Conservation (phyloP, 2,113 vertebrate genomes). For the Dascyllus trimaculatus region DNA sequence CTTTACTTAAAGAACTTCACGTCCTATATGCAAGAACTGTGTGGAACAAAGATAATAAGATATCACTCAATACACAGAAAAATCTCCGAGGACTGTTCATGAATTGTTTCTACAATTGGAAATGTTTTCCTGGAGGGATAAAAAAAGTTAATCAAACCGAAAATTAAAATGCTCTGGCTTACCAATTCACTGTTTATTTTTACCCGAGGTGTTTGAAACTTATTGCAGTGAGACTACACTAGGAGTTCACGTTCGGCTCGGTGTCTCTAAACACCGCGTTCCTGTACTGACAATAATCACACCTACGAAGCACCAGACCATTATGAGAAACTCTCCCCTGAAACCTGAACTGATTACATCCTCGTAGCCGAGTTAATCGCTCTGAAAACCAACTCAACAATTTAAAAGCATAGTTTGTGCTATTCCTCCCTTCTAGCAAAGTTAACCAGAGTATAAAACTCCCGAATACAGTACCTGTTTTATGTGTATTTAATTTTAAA, state of each 20-base stretch:
- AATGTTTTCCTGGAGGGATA: not conserved
- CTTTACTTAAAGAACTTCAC: not conserved
- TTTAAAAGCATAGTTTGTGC: not conserved
- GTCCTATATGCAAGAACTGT: not conserved
- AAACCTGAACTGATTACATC: conserved; percentile 21
- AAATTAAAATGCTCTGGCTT: conserved; percentile 1
- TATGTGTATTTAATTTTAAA: not conserved
- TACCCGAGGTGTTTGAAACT: not conserved
- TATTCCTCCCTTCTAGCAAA: not conserved
- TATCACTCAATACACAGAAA: not conserved
- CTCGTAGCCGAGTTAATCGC: not conserved
- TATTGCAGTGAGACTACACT: not conserved
- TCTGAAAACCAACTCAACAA: not conserved
- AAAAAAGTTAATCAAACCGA: conserved; percentile 5
- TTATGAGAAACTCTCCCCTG: conserved; percentile 8
- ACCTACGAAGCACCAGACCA: not conserved
- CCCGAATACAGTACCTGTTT: not conserved
- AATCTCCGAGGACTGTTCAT: not conserved
- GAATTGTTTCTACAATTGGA: not conserved
- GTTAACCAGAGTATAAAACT: not conserved
- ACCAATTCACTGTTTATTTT: not conserved
- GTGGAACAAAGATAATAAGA: not conserved
- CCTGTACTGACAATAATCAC: not conserved
- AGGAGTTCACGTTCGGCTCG: not conserved
- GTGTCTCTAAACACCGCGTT: not conserved